Conservation (phyloP, 2,797 vertebrate species). For the Pogoniulus pusillus region DNA sequence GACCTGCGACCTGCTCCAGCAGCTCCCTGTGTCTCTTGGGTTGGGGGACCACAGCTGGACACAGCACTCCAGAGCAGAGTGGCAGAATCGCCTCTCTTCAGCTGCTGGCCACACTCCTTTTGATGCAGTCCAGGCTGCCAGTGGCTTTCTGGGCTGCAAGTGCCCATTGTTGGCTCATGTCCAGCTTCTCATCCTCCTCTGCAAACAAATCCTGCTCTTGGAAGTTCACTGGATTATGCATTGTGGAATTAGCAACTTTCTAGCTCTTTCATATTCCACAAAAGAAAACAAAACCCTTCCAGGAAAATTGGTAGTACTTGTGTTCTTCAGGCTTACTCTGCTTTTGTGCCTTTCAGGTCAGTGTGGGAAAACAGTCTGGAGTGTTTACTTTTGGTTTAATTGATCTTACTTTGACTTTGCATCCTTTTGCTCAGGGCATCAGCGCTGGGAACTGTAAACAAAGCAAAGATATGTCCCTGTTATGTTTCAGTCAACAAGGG, state of each 20-base stretch:
- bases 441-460: slow-evolving; percentile 26
- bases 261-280: background rate
- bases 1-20: no score
- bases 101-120: no score
- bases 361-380: background rate
- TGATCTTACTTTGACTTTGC: slow-evolving; percentile 29
- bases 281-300: background rate
- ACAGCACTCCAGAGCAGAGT: no score
- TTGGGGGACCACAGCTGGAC: no score
- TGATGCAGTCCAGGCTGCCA: no score
- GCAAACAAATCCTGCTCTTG: background rate
- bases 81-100: no score
- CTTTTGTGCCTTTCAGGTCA: background rate
- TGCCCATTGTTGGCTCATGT: no score
- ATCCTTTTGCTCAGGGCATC: background rate
- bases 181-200: background rate
- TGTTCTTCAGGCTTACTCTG: background rate
- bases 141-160: no score
- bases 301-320: background rate
- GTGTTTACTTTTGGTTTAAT: slow-evolving; percentile 11
- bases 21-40: no score
- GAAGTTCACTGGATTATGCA: background rate
- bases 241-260: background rate
- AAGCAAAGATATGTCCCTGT: background rate
- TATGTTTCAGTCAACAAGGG: background rate